These are phyloP conservation scores for Drosophila flavopinicola DNA, from an alignment of 2,888 invertebrate genomes.

Conservation along the genomic window DNA sequence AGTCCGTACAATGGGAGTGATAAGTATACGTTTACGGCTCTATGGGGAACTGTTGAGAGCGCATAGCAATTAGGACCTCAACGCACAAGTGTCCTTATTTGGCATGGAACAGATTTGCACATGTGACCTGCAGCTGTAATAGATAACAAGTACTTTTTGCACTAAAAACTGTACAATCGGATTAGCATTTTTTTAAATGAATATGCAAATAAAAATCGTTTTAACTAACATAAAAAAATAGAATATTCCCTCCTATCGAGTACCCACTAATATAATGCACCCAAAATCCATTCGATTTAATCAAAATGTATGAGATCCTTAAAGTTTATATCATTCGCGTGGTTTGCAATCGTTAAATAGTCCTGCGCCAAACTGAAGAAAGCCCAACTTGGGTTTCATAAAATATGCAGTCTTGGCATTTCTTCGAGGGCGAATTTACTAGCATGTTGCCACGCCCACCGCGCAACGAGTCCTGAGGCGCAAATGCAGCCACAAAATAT, in stretches of 20 bases:
- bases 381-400: neutral
- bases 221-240: no score
- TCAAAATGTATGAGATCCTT: no score
- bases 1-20: constrained; percentile 10
- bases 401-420: constrained; percentile 33
- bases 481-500: constrained; percentile 37
- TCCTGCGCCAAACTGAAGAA: constrained; percentile 10
- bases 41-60: constrained; percentile 14
- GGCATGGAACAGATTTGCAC: no score
- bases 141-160: no score
- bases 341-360: constrained; percentile 22
- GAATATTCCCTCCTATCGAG: no score
- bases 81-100: neutral
- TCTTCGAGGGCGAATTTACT: constrained; percentile 32
- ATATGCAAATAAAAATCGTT: no score
- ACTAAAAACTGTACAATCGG: no score
- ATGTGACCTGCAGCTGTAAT: no score
- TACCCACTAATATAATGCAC: no score
- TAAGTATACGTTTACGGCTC: constrained; percentile 27
- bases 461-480: neutral
- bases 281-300: no score
- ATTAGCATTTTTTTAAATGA: no score
- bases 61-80: constrained; percentile 17
- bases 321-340: constrained; percentile 1
- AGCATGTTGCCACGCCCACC: constrained; percentile 19